Evolutionary conservation across 2,113 vertebrate genomes (phyloP), one percentile per base, ranked within the genome.

Genomic region (Mesitornis unicolor): DNA sequence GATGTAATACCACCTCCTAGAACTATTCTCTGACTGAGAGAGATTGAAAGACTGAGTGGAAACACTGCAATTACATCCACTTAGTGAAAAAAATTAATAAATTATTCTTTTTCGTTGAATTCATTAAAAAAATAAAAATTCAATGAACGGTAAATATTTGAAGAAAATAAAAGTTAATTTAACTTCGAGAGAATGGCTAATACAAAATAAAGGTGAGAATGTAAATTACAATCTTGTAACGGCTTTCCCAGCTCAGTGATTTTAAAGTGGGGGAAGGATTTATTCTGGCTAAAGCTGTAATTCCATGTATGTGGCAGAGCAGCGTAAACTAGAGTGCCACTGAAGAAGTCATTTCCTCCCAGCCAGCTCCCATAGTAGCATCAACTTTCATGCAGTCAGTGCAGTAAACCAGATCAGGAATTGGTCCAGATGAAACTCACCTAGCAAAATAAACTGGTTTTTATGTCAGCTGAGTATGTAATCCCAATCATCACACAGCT

Each of bases 361-460:
- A n/a, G 33, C 16, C 61, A 59, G 42, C 25, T 76, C 0, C 0
- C 6, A 6, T 47, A 26, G 26, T 60, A 63, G 24, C 31, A 20
- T 40, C n/a, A 89, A 70, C 56, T 86, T 70, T 38, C 42, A 22
- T 29, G n/a, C 28, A 35, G 20, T 53, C 36, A 75, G 18, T 45
- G 24, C 28, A 43, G 33, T 59, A 54, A 71, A 87, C 13, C 48
- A 71, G 48, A 53, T 57, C 31, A 76, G 29, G 57, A 84, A 38
- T 43, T 36, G 5, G 50, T 61, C 36, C 51, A 48, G 47, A 57
- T 76, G 13, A 63, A 84, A 63, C 7, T 71, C 26, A 48, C 15
- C 17, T 40, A 31, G 19, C 51, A 61, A 89, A 95, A 47, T n/a
- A n/a, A 43, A 1, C 47, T 13, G 4, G 7, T 38, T 76, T 93